A percentile compares a stretch with the other conserved stretches of the same genome.
phyloP scores from a whole-genome alignment of 2,888 invertebrate species.

The Schizotus pectinicornis region DNA sequence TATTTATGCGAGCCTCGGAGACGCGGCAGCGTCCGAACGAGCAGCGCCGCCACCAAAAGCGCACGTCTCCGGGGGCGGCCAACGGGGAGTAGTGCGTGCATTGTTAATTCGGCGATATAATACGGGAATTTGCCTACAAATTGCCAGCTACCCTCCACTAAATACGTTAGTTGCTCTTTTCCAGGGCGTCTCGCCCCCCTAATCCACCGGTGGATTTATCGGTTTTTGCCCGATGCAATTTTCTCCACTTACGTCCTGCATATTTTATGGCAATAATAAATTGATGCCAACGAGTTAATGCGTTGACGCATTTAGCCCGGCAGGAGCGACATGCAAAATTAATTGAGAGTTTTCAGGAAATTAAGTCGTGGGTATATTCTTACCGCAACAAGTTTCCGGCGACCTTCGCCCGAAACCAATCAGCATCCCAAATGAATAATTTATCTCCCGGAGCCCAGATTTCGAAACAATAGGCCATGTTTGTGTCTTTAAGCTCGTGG shows the following conservation, averaged over 20 bases:
- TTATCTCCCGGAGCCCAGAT: background rate
- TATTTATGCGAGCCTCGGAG: conserved; percentile 14
- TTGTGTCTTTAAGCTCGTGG: background rate
- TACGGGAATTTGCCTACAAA: conserved; percentile 28
- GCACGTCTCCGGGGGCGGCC: conserved; percentile 12
- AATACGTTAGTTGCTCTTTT: conserved; percentile 20
- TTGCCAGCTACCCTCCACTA: conserved; percentile 16
- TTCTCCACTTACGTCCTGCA: conserved; percentile 7
- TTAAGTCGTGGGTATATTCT: too few species aligned
- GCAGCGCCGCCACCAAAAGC: conserved; percentile 11
- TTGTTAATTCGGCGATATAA: conserved; percentile 26
- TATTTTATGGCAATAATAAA: conserved; percentile 15
- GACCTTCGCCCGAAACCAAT: too few species aligned
- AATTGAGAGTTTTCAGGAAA: conserved; percentile 1
- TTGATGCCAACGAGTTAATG: conserved; percentile 6
- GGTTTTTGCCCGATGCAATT: conserved; percentile 18
- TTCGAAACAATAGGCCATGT: too few species aligned
- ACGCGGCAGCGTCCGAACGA: background rate
- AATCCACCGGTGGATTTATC: conserved; percentile 9
- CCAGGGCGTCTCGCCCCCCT: background rate
- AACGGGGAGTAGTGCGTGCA: conserved; percentile 19
- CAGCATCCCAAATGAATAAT: background rate
- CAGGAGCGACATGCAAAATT: background rate
- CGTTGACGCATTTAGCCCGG: background rate
- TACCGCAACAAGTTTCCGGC: background rate